These are phyloP conservation scores for Burhinus oedicnemus DNA, from an alignment of 2,113 vertebrate genomes.

Conservation along the genomic window DNA sequence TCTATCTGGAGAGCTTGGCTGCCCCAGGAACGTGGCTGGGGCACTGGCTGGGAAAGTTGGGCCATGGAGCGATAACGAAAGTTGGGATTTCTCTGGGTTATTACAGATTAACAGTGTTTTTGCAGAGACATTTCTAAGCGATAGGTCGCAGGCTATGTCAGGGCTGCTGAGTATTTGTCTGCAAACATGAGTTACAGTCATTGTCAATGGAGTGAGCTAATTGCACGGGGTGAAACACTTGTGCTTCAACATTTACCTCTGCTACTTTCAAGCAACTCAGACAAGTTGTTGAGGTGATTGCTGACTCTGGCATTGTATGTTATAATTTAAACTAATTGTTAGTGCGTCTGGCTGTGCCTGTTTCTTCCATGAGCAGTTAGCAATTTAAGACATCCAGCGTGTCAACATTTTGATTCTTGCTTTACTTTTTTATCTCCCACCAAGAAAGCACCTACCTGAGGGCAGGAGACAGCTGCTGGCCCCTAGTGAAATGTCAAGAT, in stretches of 20 bases:
- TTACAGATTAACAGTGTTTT: neutral
- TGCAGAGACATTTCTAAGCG: neutral
- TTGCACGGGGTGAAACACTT: neutral
- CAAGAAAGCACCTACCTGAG: neutral
- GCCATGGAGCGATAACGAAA: neutral
- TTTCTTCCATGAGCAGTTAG: neutral
- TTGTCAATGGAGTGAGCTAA: neutral
- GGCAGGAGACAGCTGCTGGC: neutral
- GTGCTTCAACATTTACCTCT: neutral
- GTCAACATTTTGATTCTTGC: neutral
- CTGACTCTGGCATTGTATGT: neutral
- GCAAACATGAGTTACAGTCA: neutral
- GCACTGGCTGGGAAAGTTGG: neutral
- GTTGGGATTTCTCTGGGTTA: neutral
- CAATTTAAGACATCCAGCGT: neutral
- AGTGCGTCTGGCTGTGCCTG: neutral
- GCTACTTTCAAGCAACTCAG: slow-evolving; percentile 18
- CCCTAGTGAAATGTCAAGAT: slow-evolving; percentile 6
- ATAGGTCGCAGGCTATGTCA: neutral
- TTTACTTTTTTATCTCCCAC: slow-evolving; percentile 19
- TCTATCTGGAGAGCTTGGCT: neutral
- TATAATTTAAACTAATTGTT: slow-evolving; percentile 40
- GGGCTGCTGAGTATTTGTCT: neutral
- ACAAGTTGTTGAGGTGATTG: neutral
- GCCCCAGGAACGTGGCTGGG: neutral